Evolutionary conservation across 1,140 invertebrate genomes (phyloP).

Genomic region (Bombus balteatus): DNA sequence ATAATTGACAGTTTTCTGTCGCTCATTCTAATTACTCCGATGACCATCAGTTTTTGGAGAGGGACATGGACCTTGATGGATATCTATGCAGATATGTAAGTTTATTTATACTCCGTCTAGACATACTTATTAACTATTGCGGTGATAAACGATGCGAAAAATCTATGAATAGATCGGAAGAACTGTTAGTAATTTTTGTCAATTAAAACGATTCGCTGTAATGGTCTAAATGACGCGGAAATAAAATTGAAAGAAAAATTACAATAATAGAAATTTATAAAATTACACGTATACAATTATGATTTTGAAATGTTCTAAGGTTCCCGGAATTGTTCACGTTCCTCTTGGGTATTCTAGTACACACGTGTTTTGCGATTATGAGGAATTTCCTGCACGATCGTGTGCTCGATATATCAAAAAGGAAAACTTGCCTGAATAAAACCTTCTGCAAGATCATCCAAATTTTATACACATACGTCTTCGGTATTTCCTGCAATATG

Average conservation of each 20-base stretch:
- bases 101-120: neutral
- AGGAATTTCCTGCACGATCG: constrained; percentile 69
- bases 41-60: constrained; percentile 86
- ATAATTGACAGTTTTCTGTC: constrained; percentile 64
- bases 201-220: neutral
- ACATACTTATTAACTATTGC: neutral
- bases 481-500: constrained; percentile 83
- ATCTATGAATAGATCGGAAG: neutral
- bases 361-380: constrained; percentile 80
- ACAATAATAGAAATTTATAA: too few relatives aligned
- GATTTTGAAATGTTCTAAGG: constrained; percentile 43
- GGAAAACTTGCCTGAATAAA: neutral
- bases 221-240: neutral
- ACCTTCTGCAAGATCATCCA: neutral
- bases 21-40: constrained; percentile 83
- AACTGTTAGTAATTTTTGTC: neutral
- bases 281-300: neutral
- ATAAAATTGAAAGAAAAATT: neutral
- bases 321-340: constrained; percentile 82
- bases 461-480: constrained; percentile 85
- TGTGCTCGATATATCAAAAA: too few relatives aligned
- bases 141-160: neutral
- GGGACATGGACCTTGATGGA: constrained; percentile 87
- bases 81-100: constrained; percentile 76
- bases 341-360: constrained; percentile 80